phyloP scores from a whole-genome alignment of 2,797 vertebrate species.

The Chiloscyllium punctatum region DNA sequence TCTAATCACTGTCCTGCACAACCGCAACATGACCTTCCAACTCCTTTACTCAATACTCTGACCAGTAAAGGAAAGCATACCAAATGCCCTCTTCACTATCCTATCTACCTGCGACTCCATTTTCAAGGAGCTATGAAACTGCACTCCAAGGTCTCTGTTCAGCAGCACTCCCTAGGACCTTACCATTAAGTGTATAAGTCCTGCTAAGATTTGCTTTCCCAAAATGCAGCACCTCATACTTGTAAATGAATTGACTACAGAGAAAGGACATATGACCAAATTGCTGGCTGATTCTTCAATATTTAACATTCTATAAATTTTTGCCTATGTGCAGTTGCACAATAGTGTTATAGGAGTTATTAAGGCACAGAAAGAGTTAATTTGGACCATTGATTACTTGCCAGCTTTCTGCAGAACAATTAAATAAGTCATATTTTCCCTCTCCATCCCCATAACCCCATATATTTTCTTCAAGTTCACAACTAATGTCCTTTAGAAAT shows the following conservation, averaged over 20 bases:
- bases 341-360: not conserved
- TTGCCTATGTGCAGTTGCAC: not conserved
- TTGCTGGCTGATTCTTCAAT: not conserved
- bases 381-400: not conserved
- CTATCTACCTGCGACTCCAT: too few species aligned
- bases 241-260: not conserved
- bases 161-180: too few species aligned
- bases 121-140: too few species aligned
- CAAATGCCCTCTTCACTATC: too few species aligned
- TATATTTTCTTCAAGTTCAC: not conserved
- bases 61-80: too few species aligned
- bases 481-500: not conserved
- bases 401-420: not conserved
- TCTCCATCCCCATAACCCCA: not conserved
- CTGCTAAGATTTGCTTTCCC: too few species aligned
- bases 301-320: not conserved
- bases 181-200: too few species aligned
- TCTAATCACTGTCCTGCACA: too few species aligned
- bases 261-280: not conserved
- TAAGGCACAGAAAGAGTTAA: not conserved
- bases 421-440: not conserved
- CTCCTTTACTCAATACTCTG: too few species aligned
- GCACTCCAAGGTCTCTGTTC: too few species aligned
- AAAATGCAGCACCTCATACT: too few species aligned
- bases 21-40: too few species aligned